A percentile compares a stretch with the other conserved stretches of the same genome.
These are phyloP conservation scores for Chymomyza caudatula DNA, from an alignment of 2,888 invertebrate species.

Conservation along the genomic window DNA sequence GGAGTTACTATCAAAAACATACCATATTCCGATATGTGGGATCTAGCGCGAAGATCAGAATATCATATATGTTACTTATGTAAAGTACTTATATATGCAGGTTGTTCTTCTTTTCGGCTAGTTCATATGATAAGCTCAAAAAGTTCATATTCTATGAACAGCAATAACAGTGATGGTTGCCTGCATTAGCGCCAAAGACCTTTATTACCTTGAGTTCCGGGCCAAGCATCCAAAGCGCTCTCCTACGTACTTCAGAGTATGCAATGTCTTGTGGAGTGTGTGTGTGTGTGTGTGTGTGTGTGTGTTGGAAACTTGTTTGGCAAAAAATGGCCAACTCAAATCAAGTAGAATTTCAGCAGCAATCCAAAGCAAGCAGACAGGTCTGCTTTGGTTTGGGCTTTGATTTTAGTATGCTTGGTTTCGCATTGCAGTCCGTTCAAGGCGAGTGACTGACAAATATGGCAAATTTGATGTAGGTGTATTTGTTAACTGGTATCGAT, in stretches of 20 bases:
- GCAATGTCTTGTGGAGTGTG: constrained; percentile 19
- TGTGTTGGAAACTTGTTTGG: constrained; percentile 51
- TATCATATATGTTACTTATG: too few species aligned
- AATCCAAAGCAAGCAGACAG: constrained; percentile 20
- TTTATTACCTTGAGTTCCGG: not conserved
- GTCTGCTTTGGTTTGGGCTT: constrained; percentile 16
- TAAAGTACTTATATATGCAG: too few species aligned
- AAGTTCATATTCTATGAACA: too few species aligned
- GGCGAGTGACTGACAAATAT: constrained; percentile 57
- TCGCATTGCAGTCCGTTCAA: constrained; percentile 40
- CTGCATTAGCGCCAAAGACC: not conserved
- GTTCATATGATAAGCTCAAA: not conserved
- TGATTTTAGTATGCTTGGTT: constrained; percentile 3
- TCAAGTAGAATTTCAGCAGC: constrained; percentile 44
- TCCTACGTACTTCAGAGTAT: constrained; percentile 3
- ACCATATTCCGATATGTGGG: too few species aligned
- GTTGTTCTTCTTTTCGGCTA: too few species aligned
- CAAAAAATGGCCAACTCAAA: constrained; percentile 35
- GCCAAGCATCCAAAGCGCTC: not conserved
- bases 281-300: constrained; percentile 3
- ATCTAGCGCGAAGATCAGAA: too few species aligned
- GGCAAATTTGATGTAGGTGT: constrained; percentile 55
- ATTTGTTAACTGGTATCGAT: constrained; percentile 20
- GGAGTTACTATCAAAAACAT: too few species aligned
- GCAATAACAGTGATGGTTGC: not conserved